phyloP scores from a whole-genome alignment of 2,113 vertebrate genomes.

The Zosterops japonicus region DNA sequence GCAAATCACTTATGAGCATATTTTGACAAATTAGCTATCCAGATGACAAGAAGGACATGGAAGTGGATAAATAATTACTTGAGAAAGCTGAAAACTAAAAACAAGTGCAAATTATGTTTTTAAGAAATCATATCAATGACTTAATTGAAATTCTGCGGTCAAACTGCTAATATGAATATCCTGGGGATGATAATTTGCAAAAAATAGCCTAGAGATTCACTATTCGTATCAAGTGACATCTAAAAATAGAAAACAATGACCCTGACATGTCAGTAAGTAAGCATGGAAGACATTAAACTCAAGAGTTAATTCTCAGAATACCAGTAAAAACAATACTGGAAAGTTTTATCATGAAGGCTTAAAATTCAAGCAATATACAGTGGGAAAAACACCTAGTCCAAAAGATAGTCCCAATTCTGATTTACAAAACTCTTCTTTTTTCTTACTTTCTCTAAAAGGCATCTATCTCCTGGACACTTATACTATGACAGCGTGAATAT shows the following conservation, averaged over 20 bases:
- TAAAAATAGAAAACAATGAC: background rate
- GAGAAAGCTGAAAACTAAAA: conserved; percentile 36
- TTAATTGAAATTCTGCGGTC: background rate
- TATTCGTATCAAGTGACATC: background rate
- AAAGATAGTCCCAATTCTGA: background rate
- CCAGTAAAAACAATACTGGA: background rate
- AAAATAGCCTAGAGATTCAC: background rate
- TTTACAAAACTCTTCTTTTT: background rate
- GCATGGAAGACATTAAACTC: background rate
- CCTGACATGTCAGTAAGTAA: background rate
- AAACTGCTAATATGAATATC: background rate
- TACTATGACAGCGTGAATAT: background rate
- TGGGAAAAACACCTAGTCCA: background rate
- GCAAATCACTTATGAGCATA: conserved; percentile 47
- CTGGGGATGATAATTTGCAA: background rate
- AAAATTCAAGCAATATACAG: background rate
- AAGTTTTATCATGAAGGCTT: background rate
- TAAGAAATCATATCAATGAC: background rate
- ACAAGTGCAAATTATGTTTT: conserved; percentile 16
- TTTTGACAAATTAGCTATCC: conserved; percentile 51
- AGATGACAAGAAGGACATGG: conserved; percentile 50
- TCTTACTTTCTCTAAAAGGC: background rate
- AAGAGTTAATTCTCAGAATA: background rate
- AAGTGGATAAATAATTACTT: conserved; percentile 57
- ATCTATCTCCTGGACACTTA: background rate